Percentiles rank a stretch among this genome's conserved stretches.
phyloP scores from a whole-genome alignment of 2,113 vertebrate species.

The Cyanoliseus patagonus region DNA sequence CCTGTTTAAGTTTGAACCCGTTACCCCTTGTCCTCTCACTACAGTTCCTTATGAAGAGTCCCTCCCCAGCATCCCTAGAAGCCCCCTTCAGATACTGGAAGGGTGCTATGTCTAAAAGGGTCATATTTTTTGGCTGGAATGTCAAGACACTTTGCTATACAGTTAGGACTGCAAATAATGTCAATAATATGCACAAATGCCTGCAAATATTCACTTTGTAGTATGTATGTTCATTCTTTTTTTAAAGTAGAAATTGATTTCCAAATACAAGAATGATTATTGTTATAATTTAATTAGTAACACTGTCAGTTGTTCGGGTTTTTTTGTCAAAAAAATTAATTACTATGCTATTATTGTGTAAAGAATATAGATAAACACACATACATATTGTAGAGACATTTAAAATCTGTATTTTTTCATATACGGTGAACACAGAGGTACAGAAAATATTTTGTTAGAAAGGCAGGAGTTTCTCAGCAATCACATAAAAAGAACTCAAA shows the following conservation, averaged over 20 bases:
- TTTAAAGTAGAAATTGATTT: background rate
- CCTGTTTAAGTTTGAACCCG: too few relatives aligned
- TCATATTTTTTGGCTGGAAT: background rate
- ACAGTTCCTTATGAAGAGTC: too few relatives aligned
- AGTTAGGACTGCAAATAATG: background rate
- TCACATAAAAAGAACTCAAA: background rate
- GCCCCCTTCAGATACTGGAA: too few relatives aligned
- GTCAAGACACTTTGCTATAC: background rate
- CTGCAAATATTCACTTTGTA: background rate
- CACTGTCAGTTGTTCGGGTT: background rate
- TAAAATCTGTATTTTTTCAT: background rate
- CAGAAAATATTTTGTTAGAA: background rate
- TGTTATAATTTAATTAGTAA: slow-evolving; percentile 37
- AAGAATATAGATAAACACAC: slow-evolving; percentile 15
- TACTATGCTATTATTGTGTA: background rate
- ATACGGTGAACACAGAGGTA: background rate
- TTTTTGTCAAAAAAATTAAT: slow-evolving; percentile 25
- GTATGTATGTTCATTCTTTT: background rate
- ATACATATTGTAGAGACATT: background rate
- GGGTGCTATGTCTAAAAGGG: background rate
- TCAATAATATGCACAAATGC: background rate
- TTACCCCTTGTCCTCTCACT: too few relatives aligned
- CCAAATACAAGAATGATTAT: background rate
- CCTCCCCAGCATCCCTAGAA: too few relatives aligned
- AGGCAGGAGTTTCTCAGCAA: background rate